Evolutionary conservation across 1,140 invertebrate genomes (phyloP), one percentile per base, ranked within the genome.

Genomic region (Monochamus saltuarius): DNA sequence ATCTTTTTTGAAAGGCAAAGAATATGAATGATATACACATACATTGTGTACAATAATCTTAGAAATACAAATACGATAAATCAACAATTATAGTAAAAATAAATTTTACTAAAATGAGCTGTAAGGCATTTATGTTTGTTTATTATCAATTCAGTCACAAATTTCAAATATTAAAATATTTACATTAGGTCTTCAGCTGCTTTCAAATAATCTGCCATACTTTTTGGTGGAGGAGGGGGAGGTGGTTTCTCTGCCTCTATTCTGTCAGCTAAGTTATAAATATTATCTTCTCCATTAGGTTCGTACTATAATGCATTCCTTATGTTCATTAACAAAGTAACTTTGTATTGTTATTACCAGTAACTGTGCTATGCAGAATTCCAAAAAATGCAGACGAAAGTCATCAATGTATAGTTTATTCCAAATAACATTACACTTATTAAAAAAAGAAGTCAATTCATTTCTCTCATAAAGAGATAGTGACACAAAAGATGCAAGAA

Each of bases 201-300:
- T 60, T 45, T 65, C 4, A 61, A 54, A 59, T 59, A 68, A 16
- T 61, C 39, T 7, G 66, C 68, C 19, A 68, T 61, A 45, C 65
- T 56, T 42, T 57, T 42, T 7, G 62, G 54, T 39, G 64, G 66
- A 6, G 66, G 65, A 34, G 67, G 68, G 10, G 70, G 72, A 17
- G 71, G 66, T 47, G 71, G 67, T 69, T 67, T 75, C 22, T 67
- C 70, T 45, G 70, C 67, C 52, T 77, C 69, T 16, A 76, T 68
- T 62, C 56, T 34, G 59, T 79, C 75, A 52, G 62, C 69, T 51
- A 79, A 70, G 35, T 29, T 61, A 66, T 77, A 79, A 17, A 79
- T 59, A 71, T 80, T 75, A 34, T 69, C 57, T 52, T 80, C 67
- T n/a, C 62, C 50, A 38, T 74, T 57, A 59, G 74, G 70, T 68